These are phyloP conservation scores for Anseranas semipalmata DNA, from an alignment of 2,113 vertebrate genomes.

Conservation along the genomic window DNA sequence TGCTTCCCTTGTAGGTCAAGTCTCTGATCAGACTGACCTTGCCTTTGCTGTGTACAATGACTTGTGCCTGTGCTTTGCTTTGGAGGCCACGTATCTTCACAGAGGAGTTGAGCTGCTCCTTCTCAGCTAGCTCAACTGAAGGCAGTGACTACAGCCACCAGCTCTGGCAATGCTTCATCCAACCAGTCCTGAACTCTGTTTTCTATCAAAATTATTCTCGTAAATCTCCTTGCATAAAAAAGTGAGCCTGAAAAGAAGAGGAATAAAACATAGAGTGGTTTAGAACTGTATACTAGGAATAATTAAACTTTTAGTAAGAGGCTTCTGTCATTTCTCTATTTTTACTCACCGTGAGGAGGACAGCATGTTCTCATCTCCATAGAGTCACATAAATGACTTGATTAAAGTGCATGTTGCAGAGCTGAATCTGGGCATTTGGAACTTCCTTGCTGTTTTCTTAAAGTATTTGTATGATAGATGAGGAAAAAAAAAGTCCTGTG, in stretches of 20 bases:
- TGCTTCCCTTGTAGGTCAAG: neutral
- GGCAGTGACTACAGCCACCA: neutral
- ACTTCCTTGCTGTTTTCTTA: constrained; percentile 46
- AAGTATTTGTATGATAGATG: constrained; percentile 21
- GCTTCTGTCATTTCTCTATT: constrained; percentile 41
- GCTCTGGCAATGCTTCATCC: neutral
- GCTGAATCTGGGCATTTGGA: constrained; percentile 43
- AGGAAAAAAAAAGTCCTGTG: neutral
- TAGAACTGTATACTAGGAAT: constrained; percentile 17
- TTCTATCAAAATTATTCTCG: neutral
- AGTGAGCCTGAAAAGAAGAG: constrained; percentile 5
- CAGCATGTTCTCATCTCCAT: constrained; percentile 32
- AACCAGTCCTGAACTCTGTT: neutral
- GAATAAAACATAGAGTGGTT: neutral
- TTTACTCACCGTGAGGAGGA: constrained; percentile 26
- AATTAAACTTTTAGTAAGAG: constrained; percentile 15
- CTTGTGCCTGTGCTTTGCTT: neutral
- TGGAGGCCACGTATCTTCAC: neutral
- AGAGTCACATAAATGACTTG: constrained; percentile 20
- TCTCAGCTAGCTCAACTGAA: neutral
- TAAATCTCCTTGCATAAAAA: constrained; percentile 13
- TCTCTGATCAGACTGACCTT: neutral
- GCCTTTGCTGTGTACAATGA: neutral
- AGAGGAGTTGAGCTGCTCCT: neutral
- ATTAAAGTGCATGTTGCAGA: constrained; percentile 27